Evolutionary conservation across 2,113 vertebrate species (phyloP).

Genomic region (Gorilla gorilla): DNA sequence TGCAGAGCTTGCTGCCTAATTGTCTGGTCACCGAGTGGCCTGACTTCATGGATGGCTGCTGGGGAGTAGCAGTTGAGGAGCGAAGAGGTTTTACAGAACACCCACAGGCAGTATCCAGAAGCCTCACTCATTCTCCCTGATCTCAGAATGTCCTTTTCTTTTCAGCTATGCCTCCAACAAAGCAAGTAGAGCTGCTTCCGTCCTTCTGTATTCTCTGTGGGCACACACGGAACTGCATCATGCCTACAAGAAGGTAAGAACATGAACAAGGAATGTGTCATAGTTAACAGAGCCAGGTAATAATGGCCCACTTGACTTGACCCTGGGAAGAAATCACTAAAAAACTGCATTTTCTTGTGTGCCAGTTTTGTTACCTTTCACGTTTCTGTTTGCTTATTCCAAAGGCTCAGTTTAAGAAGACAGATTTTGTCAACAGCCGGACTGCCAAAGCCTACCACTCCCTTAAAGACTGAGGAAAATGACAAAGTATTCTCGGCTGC

Average conservation of each 20-base stretch:
- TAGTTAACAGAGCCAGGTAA: background rate
- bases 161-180: slow-evolving; percentile 83
- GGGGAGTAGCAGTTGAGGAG: background rate
- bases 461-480: slow-evolving; percentile 79
- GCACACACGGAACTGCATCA: slow-evolving; percentile 87
- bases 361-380: background rate
- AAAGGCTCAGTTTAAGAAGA: slow-evolving; percentile 92
- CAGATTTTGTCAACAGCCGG: slow-evolving; percentile 90
- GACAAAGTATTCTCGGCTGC: background rate
- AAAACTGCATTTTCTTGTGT: background rate
- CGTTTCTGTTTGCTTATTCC: slow-evolving; percentile 74
- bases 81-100: background rate
- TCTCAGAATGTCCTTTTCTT: background rate
- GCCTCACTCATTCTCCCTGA: background rate
- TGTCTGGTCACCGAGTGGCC: background rate
- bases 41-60: background rate
- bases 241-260: slow-evolving; percentile 90
- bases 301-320: background rate
- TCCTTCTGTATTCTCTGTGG: slow-evolving; percentile 93
- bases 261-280: rapidly evolving
- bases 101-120: background rate
- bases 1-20: background rate
- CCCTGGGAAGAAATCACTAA: background rate
- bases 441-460: slow-evolving; percentile 90
- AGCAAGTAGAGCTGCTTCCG: slow-evolving; percentile 87